Base-by-base conservation (phyloP, 1,140 invertebrate species). In the Uloborus diversus region DNA sequence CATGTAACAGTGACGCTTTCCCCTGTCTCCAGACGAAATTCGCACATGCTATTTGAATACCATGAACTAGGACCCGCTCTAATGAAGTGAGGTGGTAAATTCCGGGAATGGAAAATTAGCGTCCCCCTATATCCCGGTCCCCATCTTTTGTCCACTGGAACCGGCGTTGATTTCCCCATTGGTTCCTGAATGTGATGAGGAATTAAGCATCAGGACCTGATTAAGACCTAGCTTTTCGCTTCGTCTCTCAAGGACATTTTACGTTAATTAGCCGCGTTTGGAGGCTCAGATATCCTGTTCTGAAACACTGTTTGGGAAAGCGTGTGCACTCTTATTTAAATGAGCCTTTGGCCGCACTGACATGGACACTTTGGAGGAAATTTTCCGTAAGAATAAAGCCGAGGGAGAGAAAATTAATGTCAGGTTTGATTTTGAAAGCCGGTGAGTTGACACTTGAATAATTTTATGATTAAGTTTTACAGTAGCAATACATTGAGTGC, bases 71-170 rank as follows among this genome's bases (percentile, higher is more conserved):
- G 49, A 78, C 57, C 66, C 73, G 30, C 47, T 57, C 37, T 78
- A 78, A 78, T 78, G 73, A 78, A 78, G 73, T 65, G 73, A 65
- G 73, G 73, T 78, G 73, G 73, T 75, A 75, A 75, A 75, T 75
- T 75, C 71, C 37, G 59, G 70, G 71, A 75, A 75, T 75, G 59
- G 47, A 78, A 78, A 78, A 78, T 78, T 78, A 78, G 73, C 73
- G 64, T 75, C 71, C 71, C 70, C 59, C 59, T 25, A 51, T 59
- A 49, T 56, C 28, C 51, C 49, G 14, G 33, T 69, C 66, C 66
- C 53, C 68, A 32, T 59, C 73, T 78, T 78, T 78, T 78, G 62
- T 78, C 73, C 61, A 59, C 35, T 57, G 68, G 53, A 59, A 71
- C 53, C 53, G 28, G 61, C 65, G 73, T 78, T 78, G 73, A 78